These are phyloP conservation scores for Nasua narica DNA, from an alignment of 2,797 vertebrate genomes.

Conservation along the genomic window DNA sequence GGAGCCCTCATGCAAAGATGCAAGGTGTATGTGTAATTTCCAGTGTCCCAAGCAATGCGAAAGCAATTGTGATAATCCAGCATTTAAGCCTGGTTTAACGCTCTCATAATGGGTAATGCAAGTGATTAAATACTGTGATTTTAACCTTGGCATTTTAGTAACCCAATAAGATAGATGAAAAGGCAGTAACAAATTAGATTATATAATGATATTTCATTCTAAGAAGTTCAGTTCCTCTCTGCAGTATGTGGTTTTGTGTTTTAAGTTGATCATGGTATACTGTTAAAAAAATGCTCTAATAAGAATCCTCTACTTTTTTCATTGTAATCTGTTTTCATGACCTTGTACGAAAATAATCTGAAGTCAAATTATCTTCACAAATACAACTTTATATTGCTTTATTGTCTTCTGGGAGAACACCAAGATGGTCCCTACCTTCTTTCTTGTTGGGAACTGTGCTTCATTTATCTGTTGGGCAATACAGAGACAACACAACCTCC, in stretches of 20 bases:
- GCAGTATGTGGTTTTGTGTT: constrained; percentile 75
- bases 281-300: constrained; percentile 78
- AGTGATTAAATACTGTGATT: constrained; percentile 93
- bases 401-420: not conserved
- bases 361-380: constrained; percentile 1
- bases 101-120: constrained; percentile 77
- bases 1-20: not conserved
- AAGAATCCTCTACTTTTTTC: constrained; percentile 73
- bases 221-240: constrained; percentile 78
- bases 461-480: not conserved
- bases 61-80: constrained; percentile 57
- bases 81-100: constrained; percentile 40
- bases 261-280: constrained; percentile 75
- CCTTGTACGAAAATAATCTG: not conserved
- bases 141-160: constrained; percentile 91
- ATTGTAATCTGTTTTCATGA: constrained; percentile 76
- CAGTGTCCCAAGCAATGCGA: not conserved
- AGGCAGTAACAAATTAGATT: constrained; percentile 90
- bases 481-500: not conserved
- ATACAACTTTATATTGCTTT: not conserved
- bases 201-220: constrained; percentile 87
- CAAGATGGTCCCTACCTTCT: not conserved
- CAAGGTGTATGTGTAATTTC: not conserved
- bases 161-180: constrained; percentile 96
- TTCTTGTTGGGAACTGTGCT: not conserved